These are phyloP conservation scores for Puffinus mauretanicus DNA, from an alignment of 2,113 vertebrate species.

Conservation along the genomic window DNA sequence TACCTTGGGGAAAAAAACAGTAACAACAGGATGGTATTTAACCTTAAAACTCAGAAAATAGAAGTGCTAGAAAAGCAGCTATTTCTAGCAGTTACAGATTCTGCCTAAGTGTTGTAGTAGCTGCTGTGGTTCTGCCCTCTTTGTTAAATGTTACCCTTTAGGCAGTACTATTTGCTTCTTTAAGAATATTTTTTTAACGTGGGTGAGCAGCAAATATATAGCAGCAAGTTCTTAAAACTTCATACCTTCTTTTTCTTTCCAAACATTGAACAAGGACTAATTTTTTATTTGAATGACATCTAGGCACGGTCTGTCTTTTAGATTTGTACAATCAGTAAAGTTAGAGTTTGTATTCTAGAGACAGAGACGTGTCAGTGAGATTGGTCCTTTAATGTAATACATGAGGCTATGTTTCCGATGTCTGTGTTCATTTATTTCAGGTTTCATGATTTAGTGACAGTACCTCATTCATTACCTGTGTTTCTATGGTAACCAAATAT, in stretches of 20 bases:
- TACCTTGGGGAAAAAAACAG: neutral
- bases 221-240: neutral
- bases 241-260: neutral
- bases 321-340: neutral
- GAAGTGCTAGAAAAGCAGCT: neutral
- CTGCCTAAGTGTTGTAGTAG: neutral
- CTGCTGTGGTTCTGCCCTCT: neutral
- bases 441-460: slow-evolving; percentile 26
- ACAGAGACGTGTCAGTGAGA: neutral
- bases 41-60: neutral
- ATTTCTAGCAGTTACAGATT: neutral
- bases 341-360: neutral
- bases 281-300: neutral
- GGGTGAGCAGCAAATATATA: neutral
- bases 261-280: neutral
- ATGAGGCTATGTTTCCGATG: neutral
- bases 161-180: neutral
- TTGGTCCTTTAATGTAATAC: neutral
- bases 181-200: neutral
- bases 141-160: neutral
- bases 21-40: neutral
- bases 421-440: slow-evolving; percentile 16
- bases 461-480: neutral
- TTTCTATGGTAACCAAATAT: slow-evolving; percentile 47
- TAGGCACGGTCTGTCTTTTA: neutral